phyloP scores from a whole-genome alignment of 2,113 vertebrate genomes.

The Himantopus leucocephalus region DNA sequence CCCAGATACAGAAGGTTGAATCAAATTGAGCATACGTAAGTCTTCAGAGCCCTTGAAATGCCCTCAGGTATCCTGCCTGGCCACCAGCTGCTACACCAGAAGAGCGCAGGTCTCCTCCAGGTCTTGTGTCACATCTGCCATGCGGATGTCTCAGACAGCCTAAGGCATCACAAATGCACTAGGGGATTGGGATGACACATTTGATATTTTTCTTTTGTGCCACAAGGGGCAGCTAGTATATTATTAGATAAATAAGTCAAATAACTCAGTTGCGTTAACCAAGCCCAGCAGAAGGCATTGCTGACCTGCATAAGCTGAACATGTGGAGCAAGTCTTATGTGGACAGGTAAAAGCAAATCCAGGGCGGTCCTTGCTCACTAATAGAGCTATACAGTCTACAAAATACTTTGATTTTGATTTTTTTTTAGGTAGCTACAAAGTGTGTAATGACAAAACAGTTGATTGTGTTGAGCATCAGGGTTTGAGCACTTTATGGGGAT shows the following conservation, averaged over 20 bases:
- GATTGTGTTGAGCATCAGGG: neutral
- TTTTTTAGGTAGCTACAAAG: neutral
- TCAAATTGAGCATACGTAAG: accelerated
- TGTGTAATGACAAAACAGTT: neutral
- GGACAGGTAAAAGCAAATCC: neutral
- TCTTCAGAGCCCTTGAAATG: neutral
- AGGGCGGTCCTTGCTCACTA: neutral
- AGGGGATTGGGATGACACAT: neutral
- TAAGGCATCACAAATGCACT: neutral
- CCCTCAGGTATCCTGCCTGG: neutral
- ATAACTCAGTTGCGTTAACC: accelerated
- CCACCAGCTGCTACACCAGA: neutral
- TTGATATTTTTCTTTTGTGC: neutral
- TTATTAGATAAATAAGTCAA: neutral
- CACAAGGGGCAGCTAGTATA: neutral
- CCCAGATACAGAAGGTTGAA: neutral
- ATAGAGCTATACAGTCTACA: neutral
- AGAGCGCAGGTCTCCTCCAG: neutral
- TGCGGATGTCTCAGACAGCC: neutral
- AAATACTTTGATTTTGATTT: neutral
- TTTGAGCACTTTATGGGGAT: neutral
- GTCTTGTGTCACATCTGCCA: neutral
- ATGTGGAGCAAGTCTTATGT: neutral
- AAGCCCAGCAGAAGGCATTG: neutral
- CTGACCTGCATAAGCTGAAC: neutral